A percentile compares a stretch with the other conserved stretches of the same genome.
These are phyloP conservation scores for Pheosia tremula DNA, from an alignment of 2,888 invertebrate genomes.

Conservation along the genomic window DNA sequence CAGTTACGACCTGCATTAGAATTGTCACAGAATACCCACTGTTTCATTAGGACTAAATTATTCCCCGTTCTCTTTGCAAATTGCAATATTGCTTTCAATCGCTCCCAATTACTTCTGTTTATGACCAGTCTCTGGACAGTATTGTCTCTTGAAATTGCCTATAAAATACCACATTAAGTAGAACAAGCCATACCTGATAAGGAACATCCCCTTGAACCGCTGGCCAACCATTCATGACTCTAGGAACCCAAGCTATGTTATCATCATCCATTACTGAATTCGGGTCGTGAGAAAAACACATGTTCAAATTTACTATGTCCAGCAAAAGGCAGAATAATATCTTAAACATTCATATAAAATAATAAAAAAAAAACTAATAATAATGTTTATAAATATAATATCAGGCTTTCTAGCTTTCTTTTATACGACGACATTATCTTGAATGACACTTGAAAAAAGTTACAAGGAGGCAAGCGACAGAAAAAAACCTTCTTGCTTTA, in stretches of 20 bases:
- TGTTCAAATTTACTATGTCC: slow-evolving; percentile 5
- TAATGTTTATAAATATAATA: no score
- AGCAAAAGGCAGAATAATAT: slow-evolving; percentile 5
- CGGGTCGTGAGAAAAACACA: slow-evolving; percentile 9
- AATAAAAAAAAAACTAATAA: not conserved
- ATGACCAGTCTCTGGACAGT: not conserved
- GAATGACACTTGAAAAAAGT: no score
- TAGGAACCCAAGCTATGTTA: slow-evolving; percentile 10
- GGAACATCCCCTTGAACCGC: slow-evolving; percentile 25
- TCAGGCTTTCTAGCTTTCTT: no score
- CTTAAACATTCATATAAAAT: slow-evolving; percentile 13
- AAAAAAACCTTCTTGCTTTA: no score
- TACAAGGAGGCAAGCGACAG: no score
- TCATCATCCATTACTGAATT: not conserved
- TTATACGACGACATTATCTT: not conserved
- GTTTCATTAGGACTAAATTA: no score
- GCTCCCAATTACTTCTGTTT: no score
- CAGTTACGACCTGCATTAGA: no score
- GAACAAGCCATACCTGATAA: slow-evolving; percentile 21
- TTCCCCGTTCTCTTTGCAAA: no score
- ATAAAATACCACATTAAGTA: not conserved
- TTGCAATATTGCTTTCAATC: no score
- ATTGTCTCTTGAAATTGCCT: not conserved
- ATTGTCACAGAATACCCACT: no score
- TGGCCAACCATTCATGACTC: slow-evolving; percentile 19